Base-by-base conservation (phyloP, 2,113 vertebrate genomes). In the Sturnus vulgaris region DNA sequence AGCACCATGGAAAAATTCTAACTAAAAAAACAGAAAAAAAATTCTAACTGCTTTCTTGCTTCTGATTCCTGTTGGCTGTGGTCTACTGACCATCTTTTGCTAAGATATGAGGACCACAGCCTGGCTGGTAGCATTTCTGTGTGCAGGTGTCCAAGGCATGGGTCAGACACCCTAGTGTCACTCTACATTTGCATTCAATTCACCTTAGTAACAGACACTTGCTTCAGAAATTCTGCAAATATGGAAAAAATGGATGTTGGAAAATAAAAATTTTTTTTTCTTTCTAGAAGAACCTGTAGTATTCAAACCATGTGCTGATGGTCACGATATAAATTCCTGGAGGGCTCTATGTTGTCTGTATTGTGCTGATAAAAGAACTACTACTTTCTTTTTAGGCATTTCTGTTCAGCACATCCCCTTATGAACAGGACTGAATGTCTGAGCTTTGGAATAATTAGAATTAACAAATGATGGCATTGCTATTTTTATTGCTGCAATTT, bases 401-500 rank as follows among this genome's bases (percentile, higher is more conserved):
- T 92, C 59, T 55, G 33, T 76, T 82, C 81, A 80, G 46, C 31
- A 76, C 66, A 39, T 59, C 61, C 15, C n/a, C 65, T 75, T 46
- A 85, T 69, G 69, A 89, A 19, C 10, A 90, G 21, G 28, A 50
- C 60, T 76, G 42, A 25, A 71, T 55, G 40, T 44, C 65, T 89
- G 61, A 85, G 49, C 80, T 81, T 49, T 55, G 28, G 93, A 91
- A 79, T 64, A 92, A 79, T 91, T 64, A 46, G 53, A 89, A 92
- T 68, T 95, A 96, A 93, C 77, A 87, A 85, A 90, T 91, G 70
- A 95, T 93, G 75, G 84, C 87, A 87, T 85, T 77, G 83, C 77
- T 95, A 84, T 93, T 95, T 96, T 96, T 92, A 88, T 84, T 93
- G 60, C 56, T 10, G 6, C 66, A 49, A 81, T 88, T 96, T 94